Evolutionary conservation across 2,888 invertebrate genomes (phyloP).

Genomic region (Gortyna flavago): DNA sequence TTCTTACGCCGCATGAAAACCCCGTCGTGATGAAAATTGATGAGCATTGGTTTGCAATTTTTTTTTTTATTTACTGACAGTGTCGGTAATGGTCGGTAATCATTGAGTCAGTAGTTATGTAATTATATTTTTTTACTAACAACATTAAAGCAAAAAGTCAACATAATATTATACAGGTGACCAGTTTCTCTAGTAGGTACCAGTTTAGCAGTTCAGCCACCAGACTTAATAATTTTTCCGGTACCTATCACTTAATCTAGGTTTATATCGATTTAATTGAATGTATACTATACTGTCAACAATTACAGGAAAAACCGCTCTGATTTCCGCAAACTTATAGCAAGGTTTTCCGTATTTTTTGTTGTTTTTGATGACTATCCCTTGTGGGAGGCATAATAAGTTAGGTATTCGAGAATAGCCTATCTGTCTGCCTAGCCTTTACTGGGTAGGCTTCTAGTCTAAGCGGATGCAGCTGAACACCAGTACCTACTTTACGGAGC

Average conservation of each 20-base stretch:
- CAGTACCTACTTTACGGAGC: too few species aligned
- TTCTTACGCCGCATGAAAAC: too few species aligned
- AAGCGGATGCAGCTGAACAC: too few species aligned
- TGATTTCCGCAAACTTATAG: neutral
- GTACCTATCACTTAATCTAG: neutral
- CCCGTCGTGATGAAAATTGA: too few species aligned
- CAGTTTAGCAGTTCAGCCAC: neutral
- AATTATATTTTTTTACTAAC: neutral
- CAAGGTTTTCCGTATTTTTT: constrained; percentile 9
- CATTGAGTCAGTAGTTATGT: neutral
- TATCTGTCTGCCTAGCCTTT: too few species aligned
- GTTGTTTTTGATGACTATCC: neutral
- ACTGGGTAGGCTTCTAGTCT: too few species aligned
- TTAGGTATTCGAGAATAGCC: neutral
- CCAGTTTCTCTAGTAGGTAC: neutral
- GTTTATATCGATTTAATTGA: neutral
- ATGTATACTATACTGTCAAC: neutral
- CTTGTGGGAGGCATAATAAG: neutral
- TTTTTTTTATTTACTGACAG: too few species aligned
- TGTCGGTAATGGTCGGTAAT: neutral
- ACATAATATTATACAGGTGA: neutral
- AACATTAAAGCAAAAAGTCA: too few species aligned
- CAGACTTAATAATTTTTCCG: neutral
- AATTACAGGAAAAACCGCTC: constrained; percentile 9
- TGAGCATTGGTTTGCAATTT: too few species aligned